phyloP scores from a whole-genome alignment of 1,140 invertebrate species.

The Adoxophyes honmai region DNA sequence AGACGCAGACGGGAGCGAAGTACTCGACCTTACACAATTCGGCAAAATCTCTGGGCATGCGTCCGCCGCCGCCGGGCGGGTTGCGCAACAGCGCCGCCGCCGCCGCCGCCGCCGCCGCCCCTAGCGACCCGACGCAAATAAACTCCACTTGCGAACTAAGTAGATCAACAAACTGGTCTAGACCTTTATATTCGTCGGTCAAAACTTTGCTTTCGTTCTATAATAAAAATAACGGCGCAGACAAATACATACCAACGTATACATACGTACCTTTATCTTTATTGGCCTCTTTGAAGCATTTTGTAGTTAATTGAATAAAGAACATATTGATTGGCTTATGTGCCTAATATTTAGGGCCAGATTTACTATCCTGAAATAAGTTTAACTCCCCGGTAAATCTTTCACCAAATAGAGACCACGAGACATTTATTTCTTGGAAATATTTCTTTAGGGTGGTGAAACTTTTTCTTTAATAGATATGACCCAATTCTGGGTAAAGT shows the following conservation, averaged over 20 bases:
- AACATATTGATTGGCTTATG: conserved; percentile 16
- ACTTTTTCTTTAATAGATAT: no score
- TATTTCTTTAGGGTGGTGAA: no score
- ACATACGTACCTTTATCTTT: no score
- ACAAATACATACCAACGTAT: neutral
- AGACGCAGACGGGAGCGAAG: conserved; percentile 32
- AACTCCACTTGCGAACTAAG: conserved; percentile 20
- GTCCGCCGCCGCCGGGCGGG: conserved; percentile 32
- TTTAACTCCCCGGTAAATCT: no score
- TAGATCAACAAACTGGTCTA: conserved; percentile 39
- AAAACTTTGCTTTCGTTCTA: no score
- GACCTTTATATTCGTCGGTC: no score
- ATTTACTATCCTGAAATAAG: no score
- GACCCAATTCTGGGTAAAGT: no score
- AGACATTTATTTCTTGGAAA: no score
- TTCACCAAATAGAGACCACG: no score
- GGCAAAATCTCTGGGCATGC: conserved; percentile 34
- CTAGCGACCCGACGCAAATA: conserved; percentile 1
- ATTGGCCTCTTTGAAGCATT: neutral
- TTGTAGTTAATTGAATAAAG: neutral
- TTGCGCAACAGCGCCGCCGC: conserved; percentile 26
- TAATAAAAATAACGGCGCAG: neutral
- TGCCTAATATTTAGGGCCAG: no score
- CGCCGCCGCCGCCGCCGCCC: conserved; percentile 12
- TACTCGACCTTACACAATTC: conserved; percentile 49